Evolutionary conservation across 2,888 invertebrate species (phyloP).

Genomic region (Diadegma fenestrale): DNA sequence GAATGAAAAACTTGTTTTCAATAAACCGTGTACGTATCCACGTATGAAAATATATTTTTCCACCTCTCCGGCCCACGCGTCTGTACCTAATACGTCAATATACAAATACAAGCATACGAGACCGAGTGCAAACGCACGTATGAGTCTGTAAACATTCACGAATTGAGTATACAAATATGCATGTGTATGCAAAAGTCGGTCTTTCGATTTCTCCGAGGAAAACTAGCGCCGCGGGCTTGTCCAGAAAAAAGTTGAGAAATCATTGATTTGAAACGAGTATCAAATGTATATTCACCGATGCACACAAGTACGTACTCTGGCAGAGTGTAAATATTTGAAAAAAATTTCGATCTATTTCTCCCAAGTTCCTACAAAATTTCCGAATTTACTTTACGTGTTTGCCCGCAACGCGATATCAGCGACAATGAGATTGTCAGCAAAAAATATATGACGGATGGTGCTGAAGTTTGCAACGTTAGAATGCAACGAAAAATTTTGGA

Average conservation of each 20-base stretch:
- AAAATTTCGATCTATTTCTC: neutral
- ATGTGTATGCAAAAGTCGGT: conserved; percentile 32
- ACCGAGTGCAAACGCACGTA: neutral
- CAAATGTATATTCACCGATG: neutral
- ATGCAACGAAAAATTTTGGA: too few relatives aligned
- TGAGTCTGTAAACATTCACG: neutral
- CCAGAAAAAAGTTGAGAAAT: conserved; percentile 50
- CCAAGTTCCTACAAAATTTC: neutral
- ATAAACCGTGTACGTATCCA: conserved; percentile 64
- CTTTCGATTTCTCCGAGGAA: conserved; percentile 65
- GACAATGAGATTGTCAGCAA: too few relatives aligned
- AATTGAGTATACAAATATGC: neutral
- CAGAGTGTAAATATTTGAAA: neutral
- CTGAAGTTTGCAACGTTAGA: too few relatives aligned
- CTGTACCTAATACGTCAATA: conserved; percentile 11
- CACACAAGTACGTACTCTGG: neutral
- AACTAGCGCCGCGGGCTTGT: conserved; percentile 36
- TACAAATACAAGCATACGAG: neutral
- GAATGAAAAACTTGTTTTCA: conserved; percentile 67
- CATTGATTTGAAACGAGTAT: conserved; percentile 51
- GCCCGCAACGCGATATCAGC: too few relatives aligned
- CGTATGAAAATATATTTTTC: conserved; percentile 65
- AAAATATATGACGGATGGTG: too few relatives aligned
- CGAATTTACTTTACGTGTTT: neutral
- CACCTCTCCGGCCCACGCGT: neutral